Conservation (phyloP, 2,797 vertebrate genomes). For the Sus cebifrons region DNA sequence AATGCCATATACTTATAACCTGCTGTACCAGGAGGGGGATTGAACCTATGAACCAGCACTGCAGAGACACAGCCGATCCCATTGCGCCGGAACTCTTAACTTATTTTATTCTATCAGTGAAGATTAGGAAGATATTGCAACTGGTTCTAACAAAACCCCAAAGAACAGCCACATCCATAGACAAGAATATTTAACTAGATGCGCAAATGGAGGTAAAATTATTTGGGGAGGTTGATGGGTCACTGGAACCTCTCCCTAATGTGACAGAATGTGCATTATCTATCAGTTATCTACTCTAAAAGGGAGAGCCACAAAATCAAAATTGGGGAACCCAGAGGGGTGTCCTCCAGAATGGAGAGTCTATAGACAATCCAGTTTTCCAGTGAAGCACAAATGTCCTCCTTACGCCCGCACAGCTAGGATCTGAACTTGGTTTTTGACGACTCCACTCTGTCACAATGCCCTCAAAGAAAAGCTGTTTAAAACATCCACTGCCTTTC, state of each 20-base stretch:
- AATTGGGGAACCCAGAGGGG: neutral
- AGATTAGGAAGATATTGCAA: neutral
- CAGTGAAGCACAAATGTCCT: neutral
- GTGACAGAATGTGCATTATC: neutral
- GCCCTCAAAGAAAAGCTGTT: neutral
- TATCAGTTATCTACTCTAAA: neutral
- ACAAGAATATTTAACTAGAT: neutral
- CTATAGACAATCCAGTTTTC: neutral
- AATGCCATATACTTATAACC: too few species aligned
- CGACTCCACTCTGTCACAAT: neutral
- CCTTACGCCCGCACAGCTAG: neutral
- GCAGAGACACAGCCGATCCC: too few species aligned
- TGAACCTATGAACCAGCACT: too few species aligned
- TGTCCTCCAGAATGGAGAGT: neutral
- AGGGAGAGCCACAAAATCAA: neutral
- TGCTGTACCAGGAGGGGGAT: too few species aligned
- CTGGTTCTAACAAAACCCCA: conserved; percentile 2
- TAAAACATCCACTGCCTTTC: neutral
- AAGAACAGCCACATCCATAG: neutral
- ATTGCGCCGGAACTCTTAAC: neutral
- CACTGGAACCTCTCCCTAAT: neutral
- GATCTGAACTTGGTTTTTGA: neutral
- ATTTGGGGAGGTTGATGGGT: neutral
- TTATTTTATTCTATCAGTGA: neutral
- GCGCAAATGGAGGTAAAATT: neutral